Percentiles rank a stretch among this genome's conserved stretches.
These are phyloP conservation scores for Pilophorus perplexus DNA, from an alignment of 2,888 invertebrate species.

Conservation along the genomic window DNA sequence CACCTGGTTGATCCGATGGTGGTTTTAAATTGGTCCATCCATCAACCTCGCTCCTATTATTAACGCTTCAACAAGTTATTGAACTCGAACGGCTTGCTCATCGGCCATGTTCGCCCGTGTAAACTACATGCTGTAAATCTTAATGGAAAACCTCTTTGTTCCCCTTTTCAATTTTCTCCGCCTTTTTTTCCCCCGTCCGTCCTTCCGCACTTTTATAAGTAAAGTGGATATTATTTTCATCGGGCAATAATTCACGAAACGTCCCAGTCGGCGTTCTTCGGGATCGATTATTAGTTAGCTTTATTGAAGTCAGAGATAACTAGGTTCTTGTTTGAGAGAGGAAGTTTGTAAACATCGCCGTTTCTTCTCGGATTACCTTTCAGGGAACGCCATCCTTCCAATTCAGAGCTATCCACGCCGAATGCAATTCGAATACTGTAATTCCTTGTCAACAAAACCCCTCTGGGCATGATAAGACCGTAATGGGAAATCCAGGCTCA, in stretches of 20 bases:
- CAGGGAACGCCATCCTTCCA: too few relatives aligned
- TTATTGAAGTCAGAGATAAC: constrained; percentile 12
- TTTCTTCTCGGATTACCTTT: too few relatives aligned
- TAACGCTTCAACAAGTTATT: constrained; percentile 29
- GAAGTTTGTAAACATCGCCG: too few relatives aligned
- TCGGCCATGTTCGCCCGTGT: background rate
- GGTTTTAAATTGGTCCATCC: constrained; percentile 15
- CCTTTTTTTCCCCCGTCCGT: background rate
- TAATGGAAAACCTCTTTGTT: background rate
- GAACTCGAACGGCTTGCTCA: constrained; percentile 11
- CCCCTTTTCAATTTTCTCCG: constrained; percentile 3
- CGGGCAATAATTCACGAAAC: constrained; percentile 4
- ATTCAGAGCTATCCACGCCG: too few relatives aligned
- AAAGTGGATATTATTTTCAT: constrained; percentile 26
- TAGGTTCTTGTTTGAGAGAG: background rate
- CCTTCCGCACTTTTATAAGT: background rate
- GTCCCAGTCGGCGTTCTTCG: background rate
- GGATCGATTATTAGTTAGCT: background rate
- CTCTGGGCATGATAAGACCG: too few relatives aligned
- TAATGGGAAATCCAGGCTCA: too few relatives aligned
- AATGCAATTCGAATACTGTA: too few relatives aligned
- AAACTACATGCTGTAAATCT: constrained; percentile 23
- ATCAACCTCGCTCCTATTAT: constrained; percentile 18
- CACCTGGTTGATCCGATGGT: constrained; percentile 9
- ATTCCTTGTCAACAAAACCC: too few relatives aligned